Evolutionary conservation across 1,140 invertebrate genomes (phyloP), one percentile per base, ranked within the genome.

Genomic region (Melanaphis sacchari): DNA sequence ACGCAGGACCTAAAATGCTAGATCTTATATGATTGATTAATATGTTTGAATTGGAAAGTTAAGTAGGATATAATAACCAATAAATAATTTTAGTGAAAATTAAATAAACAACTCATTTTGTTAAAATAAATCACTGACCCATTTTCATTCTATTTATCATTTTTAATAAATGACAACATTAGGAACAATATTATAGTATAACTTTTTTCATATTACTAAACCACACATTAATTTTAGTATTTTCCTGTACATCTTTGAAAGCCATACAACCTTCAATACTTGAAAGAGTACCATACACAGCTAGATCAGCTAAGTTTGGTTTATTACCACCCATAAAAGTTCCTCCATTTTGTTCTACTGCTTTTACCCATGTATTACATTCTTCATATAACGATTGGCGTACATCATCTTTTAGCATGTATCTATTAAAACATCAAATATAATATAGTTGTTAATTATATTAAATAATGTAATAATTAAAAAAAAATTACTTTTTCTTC

Each of bases 221-320:
- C 96, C 96, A 96, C 81, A 93, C 94, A 91, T 95, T 95, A 92
- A 99, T 97, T 90, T 96, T 96, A 2, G 98, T 98, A 95, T 98
- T 96, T n/a, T 95, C 93, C 36, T 96, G 94, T 41, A 98, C 95
- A 95, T 99, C 99, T 94, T 97, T 95, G 95, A 99, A 99, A 9
- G 99, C 98, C 90, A 96, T 94, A 95, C 98, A 99, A 0, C 99
- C 99, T 96, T 99, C 98, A 95, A 99, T 99, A 94, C 99, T 99
- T 94, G 96, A 98, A 7, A 99, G 95, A 24, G 99, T 97, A 26
- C 99, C 99, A 95, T 98, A 99, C 0, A 99, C 97, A 15, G 98
- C 97, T 87, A 99, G 96, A 96, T 99, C 99, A 7, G 99, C 98
- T 15, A 99, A 96, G 95, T 99, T 98, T 24, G 99, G 99, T 94